phyloP scores from a whole-genome alignment of 2,888 invertebrate species.

The Cecidostiba fungosa region DNA sequence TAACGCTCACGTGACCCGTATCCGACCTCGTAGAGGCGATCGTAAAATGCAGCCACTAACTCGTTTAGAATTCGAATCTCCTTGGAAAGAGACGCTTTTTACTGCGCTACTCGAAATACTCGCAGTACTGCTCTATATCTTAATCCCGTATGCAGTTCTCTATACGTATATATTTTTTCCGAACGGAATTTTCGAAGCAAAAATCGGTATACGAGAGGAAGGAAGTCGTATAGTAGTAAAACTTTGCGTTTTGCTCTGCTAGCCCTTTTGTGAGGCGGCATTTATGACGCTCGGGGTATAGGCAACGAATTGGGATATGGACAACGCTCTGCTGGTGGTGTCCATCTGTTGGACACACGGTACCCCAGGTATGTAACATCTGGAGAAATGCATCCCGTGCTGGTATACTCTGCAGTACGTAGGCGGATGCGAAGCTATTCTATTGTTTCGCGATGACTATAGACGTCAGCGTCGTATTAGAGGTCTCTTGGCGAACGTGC shows the following conservation, averaged over 20 bases:
- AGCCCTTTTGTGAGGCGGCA: background rate
- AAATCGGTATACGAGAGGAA: background rate
- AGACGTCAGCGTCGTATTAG: background rate
- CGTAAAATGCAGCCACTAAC: conserved; percentile 16
- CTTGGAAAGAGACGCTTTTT: background rate
- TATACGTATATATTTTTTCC: too few relatives aligned
- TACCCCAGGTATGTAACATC: background rate
- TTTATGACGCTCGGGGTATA: background rate
- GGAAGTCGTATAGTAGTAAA: background rate
- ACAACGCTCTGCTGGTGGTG: background rate
- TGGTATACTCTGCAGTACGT: background rate
- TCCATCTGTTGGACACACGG: conserved; percentile 18
- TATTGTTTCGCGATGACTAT: background rate
- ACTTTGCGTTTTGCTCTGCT: background rate
- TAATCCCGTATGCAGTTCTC: background rate
- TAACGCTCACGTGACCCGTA: conserved; percentile 18
- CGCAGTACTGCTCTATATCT: background rate
- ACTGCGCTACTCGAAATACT: background rate
- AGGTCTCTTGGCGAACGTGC: background rate
- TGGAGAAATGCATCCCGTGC: background rate
- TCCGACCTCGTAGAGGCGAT: background rate
- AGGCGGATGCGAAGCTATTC: background rate
- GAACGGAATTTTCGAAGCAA: background rate
- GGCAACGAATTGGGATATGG: background rate
- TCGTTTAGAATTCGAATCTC: background rate